Evolutionary conservation across 2,888 invertebrate genomes (phyloP).

Genomic region (Agrochola circellaris): DNA sequence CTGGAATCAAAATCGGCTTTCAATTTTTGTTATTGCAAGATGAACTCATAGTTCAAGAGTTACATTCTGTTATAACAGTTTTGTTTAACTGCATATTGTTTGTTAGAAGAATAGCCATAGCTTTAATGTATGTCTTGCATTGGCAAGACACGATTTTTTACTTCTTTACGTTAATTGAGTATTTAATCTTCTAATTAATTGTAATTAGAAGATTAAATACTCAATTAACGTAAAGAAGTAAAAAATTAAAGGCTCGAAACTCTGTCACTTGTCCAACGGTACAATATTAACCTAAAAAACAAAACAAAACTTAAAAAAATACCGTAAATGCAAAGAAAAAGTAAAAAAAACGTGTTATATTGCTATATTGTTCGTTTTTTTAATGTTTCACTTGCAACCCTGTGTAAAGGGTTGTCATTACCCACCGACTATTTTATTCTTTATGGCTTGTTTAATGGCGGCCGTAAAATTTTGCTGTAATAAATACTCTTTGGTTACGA

Average conservation of each 20-base stretch:
- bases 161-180: neutral
- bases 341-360: conserved; percentile 18
- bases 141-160: too few relatives aligned
- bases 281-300: conserved; percentile 1
- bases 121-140: too few relatives aligned
- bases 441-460: conserved; percentile 65
- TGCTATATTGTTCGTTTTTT: conserved; percentile 35
- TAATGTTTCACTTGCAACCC: conserved; percentile 64
- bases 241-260: conserved; percentile 1
- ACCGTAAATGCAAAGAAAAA: conserved; percentile 38
- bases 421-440: conserved; percentile 60
- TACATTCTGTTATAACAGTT: too few relatives aligned
- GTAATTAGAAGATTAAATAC: neutral
- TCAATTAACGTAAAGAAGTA: neutral
- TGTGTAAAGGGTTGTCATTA: conserved; percentile 70
- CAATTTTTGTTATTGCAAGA: neutral
- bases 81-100: too few relatives aligned
- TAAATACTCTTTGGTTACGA: conserved; percentile 68
- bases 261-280: neutral
- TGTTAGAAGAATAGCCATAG: too few relatives aligned
- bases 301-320: conserved; percentile 28
- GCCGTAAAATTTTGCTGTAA: conserved; percentile 64
- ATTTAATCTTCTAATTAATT: neutral
- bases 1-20: neutral
- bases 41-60: neutral